Percentiles rank a stretch among this genome's conserved stretches.
Evolutionary conservation across 1,140 invertebrate species (phyloP).

Genomic region (Caenorhabditis brenneri): DNA sequence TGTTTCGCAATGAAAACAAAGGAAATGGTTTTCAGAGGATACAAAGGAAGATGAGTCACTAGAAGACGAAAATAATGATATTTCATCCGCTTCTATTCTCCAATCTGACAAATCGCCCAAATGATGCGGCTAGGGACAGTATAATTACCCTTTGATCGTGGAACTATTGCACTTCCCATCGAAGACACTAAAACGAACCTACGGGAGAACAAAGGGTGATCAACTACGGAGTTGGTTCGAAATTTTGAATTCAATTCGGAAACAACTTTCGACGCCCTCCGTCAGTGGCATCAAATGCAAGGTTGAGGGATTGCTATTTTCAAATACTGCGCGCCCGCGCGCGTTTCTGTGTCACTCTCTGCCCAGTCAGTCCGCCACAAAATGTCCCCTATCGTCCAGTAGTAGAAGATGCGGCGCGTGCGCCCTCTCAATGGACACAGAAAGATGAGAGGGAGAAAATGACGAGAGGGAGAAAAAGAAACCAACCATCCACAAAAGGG

Average conservation of each 20-base stretch:
- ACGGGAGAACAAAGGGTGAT: background rate
- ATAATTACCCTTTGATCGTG: background rate
- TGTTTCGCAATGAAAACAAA: constrained; percentile 36
- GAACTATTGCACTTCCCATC: background rate
- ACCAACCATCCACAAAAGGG: constrained; percentile 27
- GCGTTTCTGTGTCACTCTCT: constrained; percentile 9
- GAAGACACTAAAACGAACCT: background rate
- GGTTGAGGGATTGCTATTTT: constrained; percentile 7
- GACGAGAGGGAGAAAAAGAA: background rate
- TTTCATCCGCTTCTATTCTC: background rate
- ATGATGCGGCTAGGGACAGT: background rate
- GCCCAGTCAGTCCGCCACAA: background rate
- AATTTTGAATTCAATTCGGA: constrained; percentile 14
- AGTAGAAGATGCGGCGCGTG: constrained; percentile 32
- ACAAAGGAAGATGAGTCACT: background rate
- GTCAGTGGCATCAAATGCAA: background rate
- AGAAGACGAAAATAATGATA: no score
- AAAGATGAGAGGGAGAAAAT: background rate
- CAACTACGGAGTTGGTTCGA: background rate
- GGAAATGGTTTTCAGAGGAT: background rate
- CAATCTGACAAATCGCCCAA: background rate
- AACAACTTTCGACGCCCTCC: background rate
- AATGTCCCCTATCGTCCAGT: constrained; percentile 32
- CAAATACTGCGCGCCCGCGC: constrained; percentile 24
- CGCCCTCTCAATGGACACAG: constrained; percentile 21